phyloP scores from a whole-genome alignment of 2,797 vertebrate species.

The Cirrhinus molitorella region DNA sequence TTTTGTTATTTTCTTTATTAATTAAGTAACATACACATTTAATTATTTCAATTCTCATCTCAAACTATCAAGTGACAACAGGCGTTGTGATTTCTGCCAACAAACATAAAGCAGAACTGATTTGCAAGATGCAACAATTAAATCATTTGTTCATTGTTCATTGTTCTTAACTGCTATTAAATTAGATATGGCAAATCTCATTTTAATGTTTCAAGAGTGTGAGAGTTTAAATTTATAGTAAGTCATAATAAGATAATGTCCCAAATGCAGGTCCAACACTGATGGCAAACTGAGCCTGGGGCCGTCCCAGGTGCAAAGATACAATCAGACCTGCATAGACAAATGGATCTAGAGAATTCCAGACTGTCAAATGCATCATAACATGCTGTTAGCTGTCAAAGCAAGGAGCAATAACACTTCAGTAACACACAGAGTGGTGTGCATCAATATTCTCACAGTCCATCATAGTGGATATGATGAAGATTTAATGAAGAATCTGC shows the following conservation, averaged over 20 bases:
- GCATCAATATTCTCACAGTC: not conserved
- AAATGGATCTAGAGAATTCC: constrained; percentile 23
- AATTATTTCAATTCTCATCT: not conserved
- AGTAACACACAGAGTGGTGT: not conserved
- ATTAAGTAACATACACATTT: too few relatives aligned
- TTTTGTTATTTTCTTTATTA: not conserved
- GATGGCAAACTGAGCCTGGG: not conserved
- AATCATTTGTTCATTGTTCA: not conserved
- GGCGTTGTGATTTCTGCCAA: not conserved
- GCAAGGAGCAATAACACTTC: not conserved
- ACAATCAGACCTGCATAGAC: constrained; percentile 29
- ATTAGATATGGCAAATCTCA: constrained; percentile 9
- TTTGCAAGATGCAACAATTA: not conserved
- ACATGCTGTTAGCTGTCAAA: not conserved
- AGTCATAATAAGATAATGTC: constrained; percentile 4
- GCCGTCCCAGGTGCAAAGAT: constrained; percentile 43
- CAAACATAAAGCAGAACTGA: not conserved
- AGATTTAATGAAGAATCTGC: not conserved
- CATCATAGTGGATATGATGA: not conserved
- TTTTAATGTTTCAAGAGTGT: not conserved
- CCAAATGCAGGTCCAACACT: constrained; percentile 6
- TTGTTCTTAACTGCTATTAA: not conserved
- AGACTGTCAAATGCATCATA: constrained; percentile 10
- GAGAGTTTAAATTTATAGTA: constrained; percentile 11
- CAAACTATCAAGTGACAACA: not conserved